Percentiles rank a stretch among this genome's conserved stretches.
Evolutionary conservation across 2,888 invertebrate species (phyloP).

Genomic region (Cryptus viduatorius): DNA sequence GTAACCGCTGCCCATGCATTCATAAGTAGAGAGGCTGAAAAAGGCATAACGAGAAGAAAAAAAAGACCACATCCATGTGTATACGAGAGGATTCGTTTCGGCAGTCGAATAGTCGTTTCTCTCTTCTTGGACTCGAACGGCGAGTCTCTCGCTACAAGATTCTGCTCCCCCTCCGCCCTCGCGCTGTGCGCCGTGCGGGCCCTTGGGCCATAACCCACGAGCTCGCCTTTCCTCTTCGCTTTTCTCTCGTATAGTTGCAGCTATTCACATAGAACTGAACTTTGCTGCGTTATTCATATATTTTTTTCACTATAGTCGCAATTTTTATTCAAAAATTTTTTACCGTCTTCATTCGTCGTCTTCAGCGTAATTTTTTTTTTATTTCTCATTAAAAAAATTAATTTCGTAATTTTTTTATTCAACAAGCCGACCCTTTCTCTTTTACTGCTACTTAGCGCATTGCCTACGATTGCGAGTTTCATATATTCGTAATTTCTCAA

Average conservation of each 20-base stretch:
- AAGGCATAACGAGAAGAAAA: constrained; percentile 17
- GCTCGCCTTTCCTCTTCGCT: constrained; percentile 32
- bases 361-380: too few relatives aligned
- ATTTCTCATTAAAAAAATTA: too few relatives aligned
- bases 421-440: too few relatives aligned
- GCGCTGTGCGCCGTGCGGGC: constrained; percentile 24
- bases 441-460: too few relatives aligned
- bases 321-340: too few relatives aligned
- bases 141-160: constrained; percentile 41
- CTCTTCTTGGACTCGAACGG: constrained; percentile 45
- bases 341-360: too few relatives aligned
- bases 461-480: too few relatives aligned
- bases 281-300: background rate
- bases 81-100: constrained; percentile 56
- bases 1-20: constrained; percentile 20
- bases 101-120: constrained; percentile 62
- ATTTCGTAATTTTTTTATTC: too few relatives aligned
- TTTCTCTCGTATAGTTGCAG: constrained; percentile 11
- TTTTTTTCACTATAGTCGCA: background rate
- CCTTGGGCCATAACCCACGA: constrained; percentile 17
- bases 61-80: constrained; percentile 37
- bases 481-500: too few relatives aligned
- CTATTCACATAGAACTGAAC: background rate
- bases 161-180: constrained; percentile 41
- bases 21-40: constrained; percentile 30